Percentiles rank a stretch among this genome's conserved stretches.
phyloP scores from a whole-genome alignment of 2,797 vertebrate species.

The Chelon labrosus region DNA sequence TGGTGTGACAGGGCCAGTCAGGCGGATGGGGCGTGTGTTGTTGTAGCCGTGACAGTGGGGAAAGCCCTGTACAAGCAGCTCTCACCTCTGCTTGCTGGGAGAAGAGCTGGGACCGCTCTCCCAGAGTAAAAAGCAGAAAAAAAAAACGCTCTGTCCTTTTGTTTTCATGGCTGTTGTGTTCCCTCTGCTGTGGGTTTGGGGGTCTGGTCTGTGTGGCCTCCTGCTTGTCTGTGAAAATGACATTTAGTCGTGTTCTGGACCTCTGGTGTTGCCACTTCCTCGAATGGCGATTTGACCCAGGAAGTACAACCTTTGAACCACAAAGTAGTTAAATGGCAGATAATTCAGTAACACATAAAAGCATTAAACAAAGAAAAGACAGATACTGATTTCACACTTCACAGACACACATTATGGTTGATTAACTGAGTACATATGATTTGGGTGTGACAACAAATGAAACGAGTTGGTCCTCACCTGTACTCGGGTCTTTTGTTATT shows the following conservation, averaged over 20 bases:
- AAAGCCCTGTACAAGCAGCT: conserved; percentile 82
- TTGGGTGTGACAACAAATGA: not conserved
- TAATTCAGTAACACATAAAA: no score
- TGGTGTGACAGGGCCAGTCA: conserved; percentile 78
- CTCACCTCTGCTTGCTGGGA: conserved; percentile 72
- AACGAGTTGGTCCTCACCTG: not conserved
- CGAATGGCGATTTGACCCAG: conserved; percentile 29
- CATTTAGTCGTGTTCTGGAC: conserved; percentile 38
- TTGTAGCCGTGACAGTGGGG: conserved; percentile 72
- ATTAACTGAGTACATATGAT: not conserved
- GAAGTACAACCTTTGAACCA: conserved; percentile 52
- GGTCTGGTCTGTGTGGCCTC: conserved; percentile 48
- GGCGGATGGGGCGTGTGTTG: conserved; percentile 77
- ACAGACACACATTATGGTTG: not conserved
- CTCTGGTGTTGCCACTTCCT: conserved; percentile 46
- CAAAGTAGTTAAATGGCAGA: conserved; percentile 10
- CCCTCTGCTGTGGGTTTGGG: conserved; percentile 44
- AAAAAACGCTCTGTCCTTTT: conserved; percentile 44
- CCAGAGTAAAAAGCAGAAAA: conserved; percentile 61
- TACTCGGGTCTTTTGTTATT: not conserved
- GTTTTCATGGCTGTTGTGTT: conserved; percentile 54
- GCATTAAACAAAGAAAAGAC: no score
- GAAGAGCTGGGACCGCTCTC: conserved; percentile 69
- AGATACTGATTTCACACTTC: not conserved
- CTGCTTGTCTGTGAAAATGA: conserved; percentile 36